A percentile compares a stretch with the other conserved stretches of the same genome.
These are phyloP conservation scores for Macrotus californicus DNA, from an alignment of 2,113 vertebrate genomes.

Conservation along the genomic window DNA sequence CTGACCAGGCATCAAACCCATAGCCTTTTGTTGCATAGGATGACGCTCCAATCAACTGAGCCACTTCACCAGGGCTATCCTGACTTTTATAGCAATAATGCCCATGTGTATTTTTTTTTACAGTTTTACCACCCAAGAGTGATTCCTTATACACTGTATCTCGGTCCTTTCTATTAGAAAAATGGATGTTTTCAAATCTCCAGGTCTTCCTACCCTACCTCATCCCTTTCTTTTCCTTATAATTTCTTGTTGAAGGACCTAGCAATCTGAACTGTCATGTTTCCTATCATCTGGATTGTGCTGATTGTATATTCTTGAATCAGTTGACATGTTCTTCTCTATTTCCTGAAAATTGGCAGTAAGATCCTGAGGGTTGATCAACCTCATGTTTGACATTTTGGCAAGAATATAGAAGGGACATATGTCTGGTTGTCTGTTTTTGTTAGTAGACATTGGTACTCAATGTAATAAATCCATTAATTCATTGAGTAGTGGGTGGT, in stretches of 20 bases:
- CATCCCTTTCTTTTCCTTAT: neutral
- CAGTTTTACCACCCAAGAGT: neutral
- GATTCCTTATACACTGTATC: neutral
- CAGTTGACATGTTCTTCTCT: neutral
- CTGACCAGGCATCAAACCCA: too few species aligned
- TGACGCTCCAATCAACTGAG: too few species aligned
- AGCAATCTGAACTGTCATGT: neutral
- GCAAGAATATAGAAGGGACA: neutral
- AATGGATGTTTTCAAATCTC: neutral
- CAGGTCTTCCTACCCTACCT: neutral
- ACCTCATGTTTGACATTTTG: neutral
- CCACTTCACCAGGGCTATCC: neutral
- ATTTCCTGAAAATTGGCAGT: neutral
- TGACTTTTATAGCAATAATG: neutral
- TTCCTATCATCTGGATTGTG: slow-evolving; percentile 8
- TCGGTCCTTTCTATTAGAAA: neutral
- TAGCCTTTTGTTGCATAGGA: too few species aligned
- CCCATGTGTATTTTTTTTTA: neutral
- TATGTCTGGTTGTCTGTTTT: neutral
- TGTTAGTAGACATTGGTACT: neutral
- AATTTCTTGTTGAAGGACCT: neutral
- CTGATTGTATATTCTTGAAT: neutral
- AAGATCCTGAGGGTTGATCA: neutral
- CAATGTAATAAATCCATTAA: neutral
- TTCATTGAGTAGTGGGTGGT: neutral